Percentiles rank a stretch among this genome's conserved stretches.
Evolutionary conservation across 2,797 vertebrate species (phyloP).

Genomic region (Dendrocincla fuliginosa): DNA sequence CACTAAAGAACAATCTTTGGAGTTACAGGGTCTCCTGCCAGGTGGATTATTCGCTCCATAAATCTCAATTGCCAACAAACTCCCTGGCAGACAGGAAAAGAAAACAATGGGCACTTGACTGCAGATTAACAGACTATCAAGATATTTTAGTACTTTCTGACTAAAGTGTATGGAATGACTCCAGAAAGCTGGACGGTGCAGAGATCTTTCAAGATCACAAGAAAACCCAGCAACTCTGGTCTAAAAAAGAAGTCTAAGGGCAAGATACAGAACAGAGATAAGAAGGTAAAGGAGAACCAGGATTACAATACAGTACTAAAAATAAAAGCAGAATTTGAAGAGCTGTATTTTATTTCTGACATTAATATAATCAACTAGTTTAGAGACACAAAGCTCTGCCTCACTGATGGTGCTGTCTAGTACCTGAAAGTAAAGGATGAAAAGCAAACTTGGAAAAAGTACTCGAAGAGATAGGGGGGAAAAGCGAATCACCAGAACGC

Average conservation of each 20-base stretch:
- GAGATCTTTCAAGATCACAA: not conserved
- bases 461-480: not conserved
- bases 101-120: constrained; percentile 11
- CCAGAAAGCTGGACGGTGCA: not conserved
- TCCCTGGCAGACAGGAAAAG: constrained; percentile 12
- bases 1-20: not conserved
- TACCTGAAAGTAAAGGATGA: not conserved
- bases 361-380: not conserved
- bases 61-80: constrained; percentile 30
- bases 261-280: not conserved
- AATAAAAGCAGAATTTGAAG: constrained; percentile 15
- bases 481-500: not conserved
- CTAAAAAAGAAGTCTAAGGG: not conserved
- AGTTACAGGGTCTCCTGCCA: constrained; percentile 21
- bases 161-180: not conserved
- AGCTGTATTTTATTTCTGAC: constrained; percentile 17
- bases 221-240: not conserved
- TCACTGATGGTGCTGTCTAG: not conserved
- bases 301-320: constrained; percentile 13
- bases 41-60: constrained; percentile 49
- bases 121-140: constrained; percentile 21
- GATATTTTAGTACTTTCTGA: constrained; percentile 1
- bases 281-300: not conserved
- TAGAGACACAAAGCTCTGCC: not conserved
- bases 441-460: not conserved